Evolutionary conservation across 2,113 vertebrate genomes (phyloP), one percentile per base, ranked within the genome.

Genomic region (Hepsetus odoe): DNA sequence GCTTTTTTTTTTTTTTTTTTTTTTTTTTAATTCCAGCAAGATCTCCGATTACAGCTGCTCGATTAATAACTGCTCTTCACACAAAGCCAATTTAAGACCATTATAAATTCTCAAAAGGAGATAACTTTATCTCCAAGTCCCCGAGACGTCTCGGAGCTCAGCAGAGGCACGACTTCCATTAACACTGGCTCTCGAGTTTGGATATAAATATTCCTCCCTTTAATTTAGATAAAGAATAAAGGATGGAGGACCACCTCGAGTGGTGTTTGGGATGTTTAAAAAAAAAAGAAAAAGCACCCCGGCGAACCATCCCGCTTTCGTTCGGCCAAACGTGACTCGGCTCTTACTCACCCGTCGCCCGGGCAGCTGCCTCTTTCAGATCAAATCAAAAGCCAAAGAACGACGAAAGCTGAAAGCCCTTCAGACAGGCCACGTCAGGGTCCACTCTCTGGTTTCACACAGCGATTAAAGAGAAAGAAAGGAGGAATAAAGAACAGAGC

Each of bases 111-210:
- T 86, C 85, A 85, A 78, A 85, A 89, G 80, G 75, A 75, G 26
- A 83, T 86, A 83, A 83, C 83, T 72, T 89, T 87, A 90, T 91
- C 91, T 80, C 71, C 76, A 84, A 84, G 80, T 80, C 79, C 62
- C 28, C 72, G 28, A 16, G 85, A 88, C 78, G 83, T 87, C 84
- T 91, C 88, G 87, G 84, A 85, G 80, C 85, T 87, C 84, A 84
- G 82, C 81, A 90, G 88, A 91, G 90, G 87, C 89, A 86, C 81
- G 86, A 81, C 86, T 85, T 88, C 85, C 83, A 90, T 91, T 90
- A 89, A 88, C 86, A 82, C 82, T 76, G 87, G 88, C 87, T 87
- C 84, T 86, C 85, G 75, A 77, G 80, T 80, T 90, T 88, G 83
- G 82, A 85, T 87, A 51, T 90, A 88, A 91, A 91, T 91, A 89